These are phyloP conservation scores for Falco concolor DNA, from an alignment of 2,797 vertebrate species.

Conservation along the genomic window DNA sequence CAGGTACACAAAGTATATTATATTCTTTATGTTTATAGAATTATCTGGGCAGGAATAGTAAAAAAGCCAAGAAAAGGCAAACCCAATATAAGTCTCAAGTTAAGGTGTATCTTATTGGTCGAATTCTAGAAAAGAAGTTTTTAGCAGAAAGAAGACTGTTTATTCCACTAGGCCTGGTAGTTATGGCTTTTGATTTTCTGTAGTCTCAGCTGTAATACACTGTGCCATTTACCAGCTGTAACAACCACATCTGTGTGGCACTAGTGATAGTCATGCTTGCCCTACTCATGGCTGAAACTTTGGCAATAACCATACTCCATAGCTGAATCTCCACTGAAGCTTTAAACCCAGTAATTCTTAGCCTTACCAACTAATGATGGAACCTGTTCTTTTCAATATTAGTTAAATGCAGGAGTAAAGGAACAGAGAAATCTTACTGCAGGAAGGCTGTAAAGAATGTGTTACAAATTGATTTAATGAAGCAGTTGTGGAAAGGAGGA, in stretches of 20 bases:
- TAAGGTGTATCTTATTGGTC: not conserved
- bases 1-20: not conserved
- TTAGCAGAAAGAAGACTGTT: not conserved
- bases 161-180: not conserved
- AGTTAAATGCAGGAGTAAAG: not conserved
- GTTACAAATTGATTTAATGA: not conserved
- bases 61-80: not conserved
- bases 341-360: not conserved
- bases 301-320: not conserved
- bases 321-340: not conserved
- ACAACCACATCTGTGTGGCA: not conserved
- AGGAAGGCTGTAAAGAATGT: not conserved
- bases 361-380: not conserved
- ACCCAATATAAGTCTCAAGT: not conserved
- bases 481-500: not conserved
- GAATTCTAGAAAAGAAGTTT: not conserved
- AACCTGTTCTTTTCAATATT: not conserved
- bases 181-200: not conserved
- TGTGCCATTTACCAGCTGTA: not conserved
- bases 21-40: not conserved
- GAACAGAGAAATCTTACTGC: not conserved
- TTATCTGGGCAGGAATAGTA: not conserved
- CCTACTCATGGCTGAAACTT: not conserved
- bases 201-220: not conserved
- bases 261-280: not conserved